Evolutionary conservation across 2,797 vertebrate genomes (phyloP).

Genomic region (Thalassophryne amazonica): DNA sequence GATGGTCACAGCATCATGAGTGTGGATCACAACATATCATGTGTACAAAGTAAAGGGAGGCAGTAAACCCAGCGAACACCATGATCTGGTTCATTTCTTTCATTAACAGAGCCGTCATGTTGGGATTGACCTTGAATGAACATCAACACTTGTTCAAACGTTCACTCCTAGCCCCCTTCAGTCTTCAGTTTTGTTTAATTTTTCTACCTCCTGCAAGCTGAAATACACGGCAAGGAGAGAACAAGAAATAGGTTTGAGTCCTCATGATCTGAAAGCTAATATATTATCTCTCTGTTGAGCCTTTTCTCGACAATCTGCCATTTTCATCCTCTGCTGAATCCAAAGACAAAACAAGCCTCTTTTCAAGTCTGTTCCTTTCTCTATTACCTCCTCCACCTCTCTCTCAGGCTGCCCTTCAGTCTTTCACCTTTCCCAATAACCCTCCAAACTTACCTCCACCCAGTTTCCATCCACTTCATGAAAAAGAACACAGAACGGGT

Average conservation of each 20-base stretch:
- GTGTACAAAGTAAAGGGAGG: background rate
- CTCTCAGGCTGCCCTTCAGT: background rate
- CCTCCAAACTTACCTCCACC: constrained; percentile 81
- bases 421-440: background rate
- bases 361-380: background rate
- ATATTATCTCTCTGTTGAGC: background rate
- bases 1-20: constrained; percentile 45
- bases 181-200: constrained; percentile 6
- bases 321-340: background rate
- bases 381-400: background rate
- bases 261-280: background rate
- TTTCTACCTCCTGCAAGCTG: background rate
- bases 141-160: constrained; percentile 11
- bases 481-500: constrained; percentile 97
- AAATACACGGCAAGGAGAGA: background rate
- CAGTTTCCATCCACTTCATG: constrained; percentile 89
- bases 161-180: background rate
- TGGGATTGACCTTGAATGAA: constrained; percentile 18
- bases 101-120: background rate
- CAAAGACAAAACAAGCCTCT: background rate
- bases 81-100: background rate
- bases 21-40: constrained; percentile 33
- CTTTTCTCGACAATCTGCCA: constrained; percentile 2
- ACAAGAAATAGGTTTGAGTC: constrained; percentile 1
- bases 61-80: constrained; percentile 14